Evolutionary conservation across 2,888 invertebrate species (phyloP).

Genomic region (Onchidella celtica): DNA sequence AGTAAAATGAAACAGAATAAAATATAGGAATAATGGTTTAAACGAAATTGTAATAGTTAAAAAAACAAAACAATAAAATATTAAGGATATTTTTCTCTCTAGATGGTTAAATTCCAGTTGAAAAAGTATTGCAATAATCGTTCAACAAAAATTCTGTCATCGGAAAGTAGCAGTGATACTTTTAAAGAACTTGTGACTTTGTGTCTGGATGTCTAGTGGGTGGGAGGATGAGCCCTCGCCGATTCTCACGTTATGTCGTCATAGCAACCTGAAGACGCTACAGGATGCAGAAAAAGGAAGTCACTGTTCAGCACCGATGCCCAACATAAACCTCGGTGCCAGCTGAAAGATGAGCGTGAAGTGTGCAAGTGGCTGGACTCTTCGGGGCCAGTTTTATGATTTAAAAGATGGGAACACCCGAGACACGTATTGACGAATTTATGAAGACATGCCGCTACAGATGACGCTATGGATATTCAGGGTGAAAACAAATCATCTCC

Average conservation of each 20-base stretch:
- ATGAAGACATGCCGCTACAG: not conserved
- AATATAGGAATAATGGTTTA: no score
- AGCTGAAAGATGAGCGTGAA: not conserved
- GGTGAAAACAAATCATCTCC: not conserved
- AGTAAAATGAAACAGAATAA: no score
- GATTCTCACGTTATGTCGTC: slow-evolving; percentile 35
- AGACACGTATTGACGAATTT: slow-evolving; percentile 28
- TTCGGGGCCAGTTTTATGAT: slow-evolving; percentile 1
- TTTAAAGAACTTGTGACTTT: not conserved
- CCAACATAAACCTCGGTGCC: not conserved
- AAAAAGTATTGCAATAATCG: no score
- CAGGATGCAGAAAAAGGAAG: not conserved
- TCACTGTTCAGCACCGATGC: not conserved
- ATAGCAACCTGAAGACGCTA: not conserved
- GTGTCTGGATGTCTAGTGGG: not conserved
- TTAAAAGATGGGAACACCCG: slow-evolving; percentile 25
- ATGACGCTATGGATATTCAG: not conserved
- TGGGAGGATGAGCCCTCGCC: slow-evolving; percentile 27
- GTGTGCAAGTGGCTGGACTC: slow-evolving; percentile 9
- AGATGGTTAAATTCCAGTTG: no score
- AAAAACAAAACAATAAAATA: no score
- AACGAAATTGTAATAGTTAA: no score
- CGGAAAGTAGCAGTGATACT: not conserved
- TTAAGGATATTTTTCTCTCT: no score
- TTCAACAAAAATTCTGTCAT: not conserved